phyloP scores from a whole-genome alignment of 1,140 invertebrate genomes.

The Cephus cinctus region DNA sequence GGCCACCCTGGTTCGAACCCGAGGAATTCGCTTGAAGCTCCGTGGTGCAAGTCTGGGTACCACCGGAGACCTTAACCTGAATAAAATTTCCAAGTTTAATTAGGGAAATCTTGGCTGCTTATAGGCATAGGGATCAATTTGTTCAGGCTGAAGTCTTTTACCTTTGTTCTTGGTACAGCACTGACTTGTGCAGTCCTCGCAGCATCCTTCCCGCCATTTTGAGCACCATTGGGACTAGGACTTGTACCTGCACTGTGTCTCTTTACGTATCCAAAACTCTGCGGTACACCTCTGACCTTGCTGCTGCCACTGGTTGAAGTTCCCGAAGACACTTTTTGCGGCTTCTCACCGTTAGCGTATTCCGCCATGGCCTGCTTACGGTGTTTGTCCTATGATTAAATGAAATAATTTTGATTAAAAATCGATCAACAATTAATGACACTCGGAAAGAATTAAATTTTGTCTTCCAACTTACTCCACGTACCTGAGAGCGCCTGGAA shows the following conservation, averaged over 20 bases:
- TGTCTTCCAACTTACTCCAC: neutral
- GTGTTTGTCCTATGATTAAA: conserved; percentile 43
- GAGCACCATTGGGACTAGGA: conserved; percentile 55
- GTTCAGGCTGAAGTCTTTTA: conserved; percentile 25
- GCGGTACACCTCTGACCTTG: conserved; percentile 69
- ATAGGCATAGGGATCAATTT: neutral
- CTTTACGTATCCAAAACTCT: conserved; percentile 82
- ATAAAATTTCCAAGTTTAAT: conserved; percentile 3
- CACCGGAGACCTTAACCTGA: conserved; percentile 77
- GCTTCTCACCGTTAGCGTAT: conserved; percentile 48
- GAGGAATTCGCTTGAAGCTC: conserved; percentile 62
- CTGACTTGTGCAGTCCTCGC: conserved; percentile 77
- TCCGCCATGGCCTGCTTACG: conserved; percentile 51
- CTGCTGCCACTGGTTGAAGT: conserved; percentile 54
- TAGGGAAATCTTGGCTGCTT: neutral
- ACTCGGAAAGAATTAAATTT: conserved; percentile 9
- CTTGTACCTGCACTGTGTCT: conserved; percentile 64
- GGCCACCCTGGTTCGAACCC: conserved; percentile 40
- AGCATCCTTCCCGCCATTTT: conserved; percentile 54
- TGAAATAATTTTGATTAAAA: conserved; percentile 6
- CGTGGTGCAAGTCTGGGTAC: conserved; percentile 82
- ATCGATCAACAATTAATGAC: neutral
- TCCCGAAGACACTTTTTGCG: conserved; percentile 52
- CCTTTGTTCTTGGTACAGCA: conserved; percentile 76
- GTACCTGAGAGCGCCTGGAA: conserved; percentile 48